Conservation (phyloP, 2,888 invertebrate species). For the Bellardia bayeri region DNA sequence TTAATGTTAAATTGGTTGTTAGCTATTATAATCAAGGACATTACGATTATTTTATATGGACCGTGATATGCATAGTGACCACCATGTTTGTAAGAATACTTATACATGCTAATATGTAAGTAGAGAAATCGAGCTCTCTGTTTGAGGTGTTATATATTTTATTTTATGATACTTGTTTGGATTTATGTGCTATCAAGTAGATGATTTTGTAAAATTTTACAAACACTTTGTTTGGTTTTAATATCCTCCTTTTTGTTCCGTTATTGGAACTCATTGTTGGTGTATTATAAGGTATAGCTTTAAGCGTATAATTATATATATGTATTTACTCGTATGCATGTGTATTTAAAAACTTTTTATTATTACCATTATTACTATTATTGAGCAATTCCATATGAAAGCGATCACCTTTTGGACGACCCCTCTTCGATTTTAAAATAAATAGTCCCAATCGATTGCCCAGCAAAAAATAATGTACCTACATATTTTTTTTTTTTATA, state of each 20-base stretch:
- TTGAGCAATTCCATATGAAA: too few relatives aligned
- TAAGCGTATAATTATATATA: too few relatives aligned
- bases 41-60: constrained; percentile 79
- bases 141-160: background rate
- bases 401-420: too few relatives aligned
- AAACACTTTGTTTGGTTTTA: constrained; percentile 76
- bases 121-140: constrained; percentile 4
- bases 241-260: constrained; percentile 79
- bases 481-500: too few relatives aligned
- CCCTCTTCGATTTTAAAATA: too few relatives aligned
- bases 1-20: constrained; percentile 78
- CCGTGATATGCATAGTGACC: constrained; percentile 77
- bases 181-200: constrained; percentile 77
- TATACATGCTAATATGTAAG: constrained; percentile 80
- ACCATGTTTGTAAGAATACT: constrained; percentile 79
- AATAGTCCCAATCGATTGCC: too few relatives aligned
- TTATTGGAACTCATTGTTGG: constrained; percentile 78
- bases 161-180: background rate
- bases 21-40: constrained; percentile 77
- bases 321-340: too few relatives aligned
- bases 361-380: too few relatives aligned
- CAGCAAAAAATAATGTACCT: too few relatives aligned
- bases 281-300: too few relatives aligned
- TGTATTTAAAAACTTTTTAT: too few relatives aligned
- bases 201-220: constrained; percentile 73